These are phyloP conservation scores for Hecatera dysodea DNA, from an alignment of 2,888 invertebrate species.

Conservation along the genomic window DNA sequence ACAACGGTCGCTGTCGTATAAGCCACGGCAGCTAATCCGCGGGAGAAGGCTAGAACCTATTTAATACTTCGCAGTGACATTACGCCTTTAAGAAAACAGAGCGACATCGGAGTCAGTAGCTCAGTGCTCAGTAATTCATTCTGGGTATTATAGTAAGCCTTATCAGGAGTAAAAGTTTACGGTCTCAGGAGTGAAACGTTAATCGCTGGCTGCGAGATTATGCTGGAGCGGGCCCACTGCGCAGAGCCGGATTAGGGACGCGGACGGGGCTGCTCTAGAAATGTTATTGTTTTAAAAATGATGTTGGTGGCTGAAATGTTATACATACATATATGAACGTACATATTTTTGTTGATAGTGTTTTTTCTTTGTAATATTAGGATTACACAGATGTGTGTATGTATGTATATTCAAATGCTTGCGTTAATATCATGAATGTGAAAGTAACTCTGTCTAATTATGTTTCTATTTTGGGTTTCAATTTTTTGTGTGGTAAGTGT, in stretches of 20 bases:
- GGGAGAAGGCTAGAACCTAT: background rate
- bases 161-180: conserved; percentile 77
- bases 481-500: too few relatives aligned
- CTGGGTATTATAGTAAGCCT: conserved; percentile 75
- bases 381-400: too few relatives aligned
- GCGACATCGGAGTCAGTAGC: conserved; percentile 20
- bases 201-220: conserved; percentile 74
- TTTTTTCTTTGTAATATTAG: background rate
- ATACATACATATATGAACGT: too few relatives aligned
- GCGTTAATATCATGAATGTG: too few relatives aligned
- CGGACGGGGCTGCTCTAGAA: background rate
- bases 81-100: conserved; percentile 30
- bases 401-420: too few relatives aligned
- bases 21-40: background rate
- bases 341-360: background rate
- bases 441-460: too few relatives aligned
- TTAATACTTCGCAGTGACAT: background rate
- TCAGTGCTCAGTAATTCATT: conserved; percentile 68
- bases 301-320: background rate
- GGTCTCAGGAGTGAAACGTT: conserved; percentile 75
- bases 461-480: too few relatives aligned
- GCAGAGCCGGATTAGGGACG: conserved; percentile 56
- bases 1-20: background rate
- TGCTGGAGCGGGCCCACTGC: conserved; percentile 43
- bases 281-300: conserved; percentile 17